Conservation (phyloP, 1,140 invertebrate genomes). For the Trichonephila clavata region DNA sequence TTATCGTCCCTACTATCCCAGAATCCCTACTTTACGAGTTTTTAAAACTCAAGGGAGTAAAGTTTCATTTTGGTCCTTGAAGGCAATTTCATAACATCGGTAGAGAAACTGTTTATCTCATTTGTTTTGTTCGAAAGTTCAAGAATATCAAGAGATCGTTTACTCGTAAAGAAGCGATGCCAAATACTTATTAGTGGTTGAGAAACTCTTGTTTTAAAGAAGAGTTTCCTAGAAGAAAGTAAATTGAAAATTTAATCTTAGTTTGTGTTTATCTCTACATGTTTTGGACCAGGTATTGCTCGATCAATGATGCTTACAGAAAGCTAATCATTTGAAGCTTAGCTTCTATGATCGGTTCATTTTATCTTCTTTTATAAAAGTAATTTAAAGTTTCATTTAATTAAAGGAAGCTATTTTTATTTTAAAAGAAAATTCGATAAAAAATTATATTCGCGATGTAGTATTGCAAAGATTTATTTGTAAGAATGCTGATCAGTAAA, state of each 20-base stretch:
- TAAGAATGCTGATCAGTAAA: no score
- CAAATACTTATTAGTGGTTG: background rate
- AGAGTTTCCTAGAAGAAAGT: background rate
- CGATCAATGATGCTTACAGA: no score
- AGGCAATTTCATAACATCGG: slow-evolving; percentile 14
- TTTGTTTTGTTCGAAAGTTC: background rate
- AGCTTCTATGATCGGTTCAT: no score
- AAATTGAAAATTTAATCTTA: background rate
- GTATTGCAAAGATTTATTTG: no score
- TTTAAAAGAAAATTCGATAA: no score
- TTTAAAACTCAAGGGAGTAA: background rate
- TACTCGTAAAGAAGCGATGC: background rate
- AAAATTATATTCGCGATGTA: no score
- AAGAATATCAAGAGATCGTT: background rate
- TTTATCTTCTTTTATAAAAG: no score
- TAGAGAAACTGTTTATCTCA: slow-evolving; percentile 5
- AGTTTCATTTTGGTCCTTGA: slow-evolving; percentile 11
- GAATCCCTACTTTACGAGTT: background rate
- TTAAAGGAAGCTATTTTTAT: no score
- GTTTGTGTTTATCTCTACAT: background rate
- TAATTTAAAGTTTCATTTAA: no score
- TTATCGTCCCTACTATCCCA: background rate
- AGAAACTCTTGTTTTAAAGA: background rate
- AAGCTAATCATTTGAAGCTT: no score
- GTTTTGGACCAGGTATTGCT: background rate